phyloP scores from a whole-genome alignment of 1,140 invertebrate species.

The Diplogasteroides magnus region DNA sequence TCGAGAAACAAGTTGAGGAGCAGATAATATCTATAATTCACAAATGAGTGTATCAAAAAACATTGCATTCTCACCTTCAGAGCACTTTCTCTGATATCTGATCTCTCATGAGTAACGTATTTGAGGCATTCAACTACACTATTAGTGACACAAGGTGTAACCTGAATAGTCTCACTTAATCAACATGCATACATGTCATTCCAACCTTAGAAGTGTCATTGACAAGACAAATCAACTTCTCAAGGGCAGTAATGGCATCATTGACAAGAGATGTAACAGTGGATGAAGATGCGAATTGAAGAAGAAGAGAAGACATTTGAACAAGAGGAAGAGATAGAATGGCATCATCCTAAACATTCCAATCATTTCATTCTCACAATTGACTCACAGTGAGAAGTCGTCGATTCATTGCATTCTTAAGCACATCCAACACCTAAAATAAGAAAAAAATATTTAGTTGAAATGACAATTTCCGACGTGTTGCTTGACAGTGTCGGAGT shows the following conservation, averaged over 20 bases:
- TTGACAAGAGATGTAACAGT: constrained; percentile 4
- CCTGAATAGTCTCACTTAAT: neutral
- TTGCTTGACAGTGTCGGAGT: neutral
- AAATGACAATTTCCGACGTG: constrained; percentile 11
- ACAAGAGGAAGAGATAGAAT: neutral
- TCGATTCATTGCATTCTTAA: constrained; percentile 21
- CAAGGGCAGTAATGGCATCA: constrained; percentile 25
- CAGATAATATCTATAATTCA: constrained; percentile 19
- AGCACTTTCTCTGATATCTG: constrained; percentile 11
- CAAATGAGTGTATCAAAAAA: neutral
- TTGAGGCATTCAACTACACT: constrained; percentile 13
- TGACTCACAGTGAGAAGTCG: constrained; percentile 10
- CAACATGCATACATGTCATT: neutral
- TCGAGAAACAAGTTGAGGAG: constrained; percentile 19
- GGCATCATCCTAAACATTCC: neutral
- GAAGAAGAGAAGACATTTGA: neutral
- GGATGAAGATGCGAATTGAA: neutral
- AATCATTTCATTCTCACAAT: neutral
- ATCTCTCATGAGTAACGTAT: constrained; percentile 16
- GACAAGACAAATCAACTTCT: neutral
- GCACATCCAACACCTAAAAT: constrained; percentile 5
- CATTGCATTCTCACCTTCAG: constrained; percentile 3
- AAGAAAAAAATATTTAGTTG: no score
- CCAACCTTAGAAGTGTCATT: neutral
- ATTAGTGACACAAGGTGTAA: constrained; percentile 3